Base-by-base conservation (phyloP, 1,140 invertebrate genomes). In the Heliothis subflexa region DNA sequence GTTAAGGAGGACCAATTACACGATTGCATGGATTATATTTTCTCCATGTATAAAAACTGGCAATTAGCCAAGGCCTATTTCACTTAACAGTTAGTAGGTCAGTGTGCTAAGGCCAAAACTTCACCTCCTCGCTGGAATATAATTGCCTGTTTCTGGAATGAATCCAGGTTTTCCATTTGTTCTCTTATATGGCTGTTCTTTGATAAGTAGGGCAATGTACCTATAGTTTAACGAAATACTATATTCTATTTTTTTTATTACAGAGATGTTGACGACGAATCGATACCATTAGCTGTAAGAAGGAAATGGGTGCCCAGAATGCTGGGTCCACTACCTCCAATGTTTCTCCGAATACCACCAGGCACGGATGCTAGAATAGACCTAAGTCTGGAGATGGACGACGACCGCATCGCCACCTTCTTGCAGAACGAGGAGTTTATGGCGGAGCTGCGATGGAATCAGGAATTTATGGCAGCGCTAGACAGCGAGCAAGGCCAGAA, bases 391-490 rank as follows among this genome's bases (percentile, higher is more conserved):
- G 93, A 95, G 12, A 93, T 95, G 89, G 94, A 95, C 82, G 98
- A 98, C 86, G 97, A 98, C 90, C 95, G 97, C 81, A 97, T 99
- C 75, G 98, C 98, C 1, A 96, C 98, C 74, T 97, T 98, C 93
- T 94, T 99, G 66, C 98, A 99, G 91, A 99, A 99, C 89, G 98
- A 98, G 91, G 98, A 99, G 93, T 99, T 99, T 87, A 97, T 99
- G 96, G 96, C 97, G 54, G 97, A 98, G 89, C 94, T 99, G 40
- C 95, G 98, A 78, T 97, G 97, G 95, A 98, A 99, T 91, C 96
- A 98, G 91, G 98, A 98, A 86, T 99, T 99, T 88, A 96, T 99
- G 93, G 97, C 96, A 50, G 97, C 97, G 3, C 94, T 99, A 59
- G 97, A 98, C 88, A 97, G 96, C 88, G 97, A 97, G 93, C 96